Base-by-base conservation (phyloP, 1,140 invertebrate genomes). In the Scaptomyza pallida region DNA sequence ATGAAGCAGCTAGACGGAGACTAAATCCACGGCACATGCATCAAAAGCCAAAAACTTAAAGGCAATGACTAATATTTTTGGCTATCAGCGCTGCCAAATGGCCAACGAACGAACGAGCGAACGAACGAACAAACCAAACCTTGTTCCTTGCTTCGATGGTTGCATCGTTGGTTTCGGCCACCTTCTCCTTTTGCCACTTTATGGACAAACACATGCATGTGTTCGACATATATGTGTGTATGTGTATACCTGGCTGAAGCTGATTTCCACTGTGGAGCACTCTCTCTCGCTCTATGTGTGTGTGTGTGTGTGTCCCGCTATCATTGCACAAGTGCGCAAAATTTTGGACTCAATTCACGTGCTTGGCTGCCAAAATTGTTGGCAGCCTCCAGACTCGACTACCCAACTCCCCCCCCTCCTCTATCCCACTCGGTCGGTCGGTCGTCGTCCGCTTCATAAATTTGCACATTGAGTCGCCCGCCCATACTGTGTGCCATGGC, bases 341-440 rank as follows among this genome's bases (percentile, higher is more conserved):
- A 86, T 86, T 86, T 86, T 86, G 82, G 82, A 86, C 82, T 86
- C 78, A 77, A 86, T 86, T 86, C 82, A 86, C 82, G 82, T 86
- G 82, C 74, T 75, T 61, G 70, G 82, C 82, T 86, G 82, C 82
- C 82, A 86, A 86, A 83, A 88, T 78, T 78, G 78, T 88, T 86
- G 81, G 67, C 68, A 67, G 48, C 45, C 67, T 57, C 62, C 62
- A 59, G 54, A 41, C 65, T 12, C 33, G 33, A n/a, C 33, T 37
- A 6, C 26, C 26, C 26, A 26, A 2, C 26, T 30, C 26, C 26
- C 5, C 6, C 26, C 6, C 26, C 6, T 30, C 6, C 26, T 9
- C 26, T 30, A 2, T 1, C 26, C 4, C 19, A 2, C 4, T 30
- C 30, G 26, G 41, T 51, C 48, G 72, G 65, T 45, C 69, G 54